phyloP scores from a whole-genome alignment of 2,888 invertebrate genomes.

The Hydraecia micacea region DNA sequence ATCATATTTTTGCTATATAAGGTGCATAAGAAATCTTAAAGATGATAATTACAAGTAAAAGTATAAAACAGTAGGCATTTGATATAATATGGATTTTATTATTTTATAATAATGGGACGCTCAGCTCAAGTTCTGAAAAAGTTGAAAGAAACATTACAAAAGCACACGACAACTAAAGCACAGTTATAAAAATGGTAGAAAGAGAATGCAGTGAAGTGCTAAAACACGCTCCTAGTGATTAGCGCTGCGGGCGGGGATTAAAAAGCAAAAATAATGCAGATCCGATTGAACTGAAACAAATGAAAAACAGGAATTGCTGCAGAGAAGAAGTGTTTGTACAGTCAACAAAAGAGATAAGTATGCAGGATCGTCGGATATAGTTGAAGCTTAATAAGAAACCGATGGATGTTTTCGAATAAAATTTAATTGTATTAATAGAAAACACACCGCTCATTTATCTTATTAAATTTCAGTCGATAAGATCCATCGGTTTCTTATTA shows the following conservation, averaged over 20 bases:
- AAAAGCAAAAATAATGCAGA: constrained; percentile 1
- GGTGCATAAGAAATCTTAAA: neutral
- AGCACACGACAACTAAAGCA: neutral
- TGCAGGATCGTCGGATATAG: too few species aligned
- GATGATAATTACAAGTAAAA: neutral
- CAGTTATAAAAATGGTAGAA: neutral
- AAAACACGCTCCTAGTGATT: neutral
- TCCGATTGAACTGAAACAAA: constrained; percentile 16
- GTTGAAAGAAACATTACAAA: neutral
- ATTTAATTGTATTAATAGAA: too few species aligned
- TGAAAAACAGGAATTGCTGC: constrained; percentile 6
- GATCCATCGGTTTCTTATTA: too few species aligned
- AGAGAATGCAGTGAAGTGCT: neutral
- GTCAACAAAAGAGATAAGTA: too few species aligned
- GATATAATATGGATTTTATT: too few species aligned
- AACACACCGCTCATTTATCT: too few species aligned
- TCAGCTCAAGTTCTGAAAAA: constrained; percentile 20
- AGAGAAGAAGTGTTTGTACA: neutral
- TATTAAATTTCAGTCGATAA: too few species aligned
- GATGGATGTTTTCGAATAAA: too few species aligned
- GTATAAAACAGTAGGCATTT: neutral
- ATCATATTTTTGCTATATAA: neutral
- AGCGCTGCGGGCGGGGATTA: neutral
- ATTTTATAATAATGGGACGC: constrained; percentile 23
- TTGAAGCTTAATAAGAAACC: too few species aligned